Evolutionary conservation across 2,113 vertebrate species (phyloP), one percentile per base, ranked within the genome.

Genomic region (Lagenorhynchus albirostris): DNA sequence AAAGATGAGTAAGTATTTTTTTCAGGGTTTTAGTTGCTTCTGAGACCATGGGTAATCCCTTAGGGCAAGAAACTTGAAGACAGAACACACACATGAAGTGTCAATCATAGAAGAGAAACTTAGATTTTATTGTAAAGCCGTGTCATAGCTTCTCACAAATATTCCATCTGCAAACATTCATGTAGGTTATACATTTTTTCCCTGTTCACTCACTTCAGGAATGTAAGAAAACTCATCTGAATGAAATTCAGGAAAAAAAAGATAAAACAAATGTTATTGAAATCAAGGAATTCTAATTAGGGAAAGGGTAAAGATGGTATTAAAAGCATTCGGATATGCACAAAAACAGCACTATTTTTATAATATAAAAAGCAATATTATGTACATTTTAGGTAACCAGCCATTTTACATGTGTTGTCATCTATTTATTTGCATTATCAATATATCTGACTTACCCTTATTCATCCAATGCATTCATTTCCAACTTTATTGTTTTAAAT

Each of bases 401-500:
- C 11, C 63, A 88, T 76, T 98, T 70, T 84, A 77, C 21, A 89
- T 60, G 25, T 97, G 88, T 85, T 89, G 33, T 60, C 25, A 74
- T 81, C 50, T 97, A 92, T 97, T 98, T 96, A 83, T 68, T 95
- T 97, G 11, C 29, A 87, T 96, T 98, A 96, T 95, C 74, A 97
- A 84, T 96, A 95, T 76, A 96, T 95, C 63, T 97, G n/a, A 21
- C 0, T 97, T 91, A 88, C 20, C 93, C 63, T 96, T 63, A 97
- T 98, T 89, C 50, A 7, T 92, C 33, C 92, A 84, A 80, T 94
- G 23, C 20, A 97, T 95, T 97, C 8, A 31, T 17, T 96, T 98
- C 44, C 36, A 94, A 97, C 26, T 95, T 3, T 0, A 97, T 97
- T 94, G 73, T 65, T 93, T 97, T 94, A 94, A 98, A 96, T 98